Percentiles rank a stretch among this genome's conserved stretches.
Evolutionary conservation across 2,797 vertebrate genomes (phyloP).

Genomic region (Lacerta viridis): DNA sequence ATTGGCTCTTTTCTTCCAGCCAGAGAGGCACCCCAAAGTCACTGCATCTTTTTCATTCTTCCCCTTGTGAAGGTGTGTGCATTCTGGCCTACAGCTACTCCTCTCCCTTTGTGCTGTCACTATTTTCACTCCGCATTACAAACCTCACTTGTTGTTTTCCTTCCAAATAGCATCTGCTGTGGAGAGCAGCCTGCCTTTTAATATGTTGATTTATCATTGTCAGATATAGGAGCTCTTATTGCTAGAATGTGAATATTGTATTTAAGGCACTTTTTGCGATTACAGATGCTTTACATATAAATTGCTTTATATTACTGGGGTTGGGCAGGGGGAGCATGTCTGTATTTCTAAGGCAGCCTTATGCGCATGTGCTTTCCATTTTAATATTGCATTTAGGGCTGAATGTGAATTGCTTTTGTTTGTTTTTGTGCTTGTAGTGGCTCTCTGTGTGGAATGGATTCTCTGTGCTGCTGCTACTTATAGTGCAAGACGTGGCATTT

Average conservation of each 20-base stretch:
- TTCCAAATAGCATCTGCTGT: conserved; percentile 69
- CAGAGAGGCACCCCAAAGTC: not conserved
- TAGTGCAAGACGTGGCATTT: not conserved
- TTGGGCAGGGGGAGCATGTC: conserved; percentile 39
- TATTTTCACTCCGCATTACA: conserved; percentile 60
- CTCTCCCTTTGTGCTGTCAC: conserved; percentile 61
- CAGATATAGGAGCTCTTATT: conserved; percentile 73
- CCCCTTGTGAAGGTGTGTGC: conserved; percentile 42
- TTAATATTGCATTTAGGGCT: conserved; percentile 67
- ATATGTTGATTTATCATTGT: conserved; percentile 79
- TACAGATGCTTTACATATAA: conserved; percentile 82
- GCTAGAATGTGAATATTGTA: conserved; percentile 78
- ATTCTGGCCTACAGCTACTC: conserved; percentile 43
- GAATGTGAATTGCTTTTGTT: conserved; percentile 62
- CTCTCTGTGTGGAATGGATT: conserved; percentile 48
- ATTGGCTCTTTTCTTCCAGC: not conserved
- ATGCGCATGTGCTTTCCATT: conserved; percentile 71
- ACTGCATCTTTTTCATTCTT: conserved; percentile 32
- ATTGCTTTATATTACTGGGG: conserved; percentile 75
- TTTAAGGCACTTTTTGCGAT: conserved; percentile 77
- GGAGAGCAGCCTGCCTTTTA: conserved; percentile 73
- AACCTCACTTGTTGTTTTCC: conserved; percentile 62
- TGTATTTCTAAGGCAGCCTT: conserved; percentile 64
- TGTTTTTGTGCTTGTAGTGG: conserved; percentile 50
- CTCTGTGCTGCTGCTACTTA: conserved; percentile 29